Percentiles rank a stretch among this genome's conserved stretches.
phyloP scores from a whole-genome alignment of 2,797 vertebrate species.

The Coccyzus lansbergi region DNA sequence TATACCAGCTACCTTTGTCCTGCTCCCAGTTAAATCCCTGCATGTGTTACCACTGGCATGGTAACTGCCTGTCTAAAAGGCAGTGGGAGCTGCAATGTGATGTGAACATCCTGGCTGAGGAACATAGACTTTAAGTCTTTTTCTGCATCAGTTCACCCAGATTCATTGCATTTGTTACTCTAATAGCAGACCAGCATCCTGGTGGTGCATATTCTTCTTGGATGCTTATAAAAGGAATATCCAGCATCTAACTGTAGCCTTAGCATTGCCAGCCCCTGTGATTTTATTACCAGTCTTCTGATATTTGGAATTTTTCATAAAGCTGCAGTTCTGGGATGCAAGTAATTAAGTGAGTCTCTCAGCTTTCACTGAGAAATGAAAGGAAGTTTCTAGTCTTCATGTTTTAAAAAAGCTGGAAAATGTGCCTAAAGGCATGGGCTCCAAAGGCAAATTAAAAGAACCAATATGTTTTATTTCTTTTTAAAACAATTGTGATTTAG shows the following conservation, averaged over 20 bases:
- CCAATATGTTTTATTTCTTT: constrained; percentile 40
- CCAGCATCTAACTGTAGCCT: neutral
- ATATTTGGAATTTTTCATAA: constrained; percentile 45
- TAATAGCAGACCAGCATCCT: neutral
- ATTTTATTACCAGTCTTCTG: constrained; percentile 28
- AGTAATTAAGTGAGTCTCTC: constrained; percentile 26
- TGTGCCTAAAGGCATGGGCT: constrained; percentile 40
- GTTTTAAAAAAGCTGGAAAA: constrained; percentile 34
- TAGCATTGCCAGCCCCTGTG: neutral
- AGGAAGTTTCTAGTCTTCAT: neutral
- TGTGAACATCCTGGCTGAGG: neutral
- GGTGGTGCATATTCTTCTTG: neutral
- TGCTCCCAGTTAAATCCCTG: neutral
- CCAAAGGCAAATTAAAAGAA: constrained; percentile 58
- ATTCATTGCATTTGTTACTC: neutral
- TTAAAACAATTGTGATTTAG: constrained; percentile 49
- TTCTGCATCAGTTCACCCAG: neutral
- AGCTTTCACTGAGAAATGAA: constrained; percentile 41
- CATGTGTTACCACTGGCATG: accelerated
- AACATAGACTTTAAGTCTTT: neutral
- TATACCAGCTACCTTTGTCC: neutral
- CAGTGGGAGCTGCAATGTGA: neutral
- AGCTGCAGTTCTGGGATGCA: neutral
- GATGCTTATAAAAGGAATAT: neutral
- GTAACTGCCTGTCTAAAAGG: neutral